phyloP scores from a whole-genome alignment of 2,113 vertebrate genomes.

The Struthidea cinerea region DNA sequence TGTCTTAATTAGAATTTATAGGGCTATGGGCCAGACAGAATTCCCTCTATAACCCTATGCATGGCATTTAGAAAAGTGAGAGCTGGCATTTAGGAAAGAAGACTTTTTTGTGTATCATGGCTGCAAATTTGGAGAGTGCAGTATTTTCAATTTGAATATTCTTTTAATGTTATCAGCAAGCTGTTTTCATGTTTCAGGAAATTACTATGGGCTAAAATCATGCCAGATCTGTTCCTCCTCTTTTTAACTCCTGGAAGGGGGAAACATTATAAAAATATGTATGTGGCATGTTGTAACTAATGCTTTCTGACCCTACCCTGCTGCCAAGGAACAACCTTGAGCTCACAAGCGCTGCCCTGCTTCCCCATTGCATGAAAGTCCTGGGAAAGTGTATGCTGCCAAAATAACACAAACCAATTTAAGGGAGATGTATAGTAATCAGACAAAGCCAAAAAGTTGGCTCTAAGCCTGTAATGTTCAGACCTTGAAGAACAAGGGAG shows the following conservation, averaged over 20 bases:
- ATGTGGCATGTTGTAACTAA: neutral
- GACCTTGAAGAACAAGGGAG: neutral
- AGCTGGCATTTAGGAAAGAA: neutral
- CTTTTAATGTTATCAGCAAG: neutral
- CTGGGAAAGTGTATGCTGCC: neutral
- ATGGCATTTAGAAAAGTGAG: neutral
- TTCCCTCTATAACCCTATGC: neutral
- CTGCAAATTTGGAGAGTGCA: neutral
- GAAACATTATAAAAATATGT: neutral
- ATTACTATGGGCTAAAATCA: neutral
- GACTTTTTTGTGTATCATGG: neutral
- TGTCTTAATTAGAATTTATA: neutral
- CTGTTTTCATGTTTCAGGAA: neutral
- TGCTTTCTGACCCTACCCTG: neutral
- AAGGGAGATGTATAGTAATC: neutral
- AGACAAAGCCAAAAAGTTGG: neutral
- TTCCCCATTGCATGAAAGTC: neutral
- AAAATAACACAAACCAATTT: neutral
- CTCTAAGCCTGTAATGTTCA: neutral
- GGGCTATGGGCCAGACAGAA: neutral
- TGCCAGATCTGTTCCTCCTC: neutral
- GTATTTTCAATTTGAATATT: slow-evolving; percentile 47
- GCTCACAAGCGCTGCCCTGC: neutral
- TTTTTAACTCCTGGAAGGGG: neutral
- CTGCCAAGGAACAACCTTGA: neutral